Conservation (phyloP, 2,888 invertebrate genomes). For the Desoria tigrina region DNA sequence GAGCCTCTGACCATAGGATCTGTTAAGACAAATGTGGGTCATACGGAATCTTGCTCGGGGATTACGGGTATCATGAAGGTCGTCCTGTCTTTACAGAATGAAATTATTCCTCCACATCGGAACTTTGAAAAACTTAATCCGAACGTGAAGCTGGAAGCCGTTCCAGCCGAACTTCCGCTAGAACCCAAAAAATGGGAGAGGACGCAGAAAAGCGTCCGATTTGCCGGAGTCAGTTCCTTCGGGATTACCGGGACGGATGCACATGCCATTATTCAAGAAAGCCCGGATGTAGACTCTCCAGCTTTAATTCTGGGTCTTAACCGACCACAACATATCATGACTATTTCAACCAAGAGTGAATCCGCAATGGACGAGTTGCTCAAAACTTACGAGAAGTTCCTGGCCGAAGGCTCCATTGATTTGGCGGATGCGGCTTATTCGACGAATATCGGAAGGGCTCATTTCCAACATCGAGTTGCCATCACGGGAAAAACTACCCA, state of each 20-base stretch:
- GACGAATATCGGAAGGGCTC: constrained; percentile 34
- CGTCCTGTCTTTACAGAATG: constrained; percentile 24
- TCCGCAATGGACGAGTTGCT: constrained; percentile 29
- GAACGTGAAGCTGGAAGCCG: constrained; percentile 24
- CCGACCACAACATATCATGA: constrained; percentile 18
- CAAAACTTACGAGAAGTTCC: constrained; percentile 9
- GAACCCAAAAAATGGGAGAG: constrained; percentile 26
- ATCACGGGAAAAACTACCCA: constrained; percentile 27
- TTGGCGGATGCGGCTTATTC: constrained; percentile 29
- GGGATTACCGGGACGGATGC: constrained; percentile 32
- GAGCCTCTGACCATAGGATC: constrained; percentile 27
- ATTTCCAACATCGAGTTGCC: constrained; percentile 27
- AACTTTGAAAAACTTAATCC: constrained; percentile 29
- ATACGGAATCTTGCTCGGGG: constrained; percentile 35
- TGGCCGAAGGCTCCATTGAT: not conserved
- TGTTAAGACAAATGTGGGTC: constrained; percentile 36
- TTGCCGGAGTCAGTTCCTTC: constrained; percentile 40
- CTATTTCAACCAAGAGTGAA: constrained; percentile 37
- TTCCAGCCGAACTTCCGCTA: constrained; percentile 33
- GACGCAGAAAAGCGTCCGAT: not conserved
- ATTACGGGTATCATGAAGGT: constrained; percentile 31
- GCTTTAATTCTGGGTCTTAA: not conserved
- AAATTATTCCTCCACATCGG: constrained; percentile 26
- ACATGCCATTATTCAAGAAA: constrained; percentile 29
- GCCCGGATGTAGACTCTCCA: constrained; percentile 7